Base-by-base conservation (phyloP, 2,113 vertebrate genomes). In the Podarcis muralis region DNA sequence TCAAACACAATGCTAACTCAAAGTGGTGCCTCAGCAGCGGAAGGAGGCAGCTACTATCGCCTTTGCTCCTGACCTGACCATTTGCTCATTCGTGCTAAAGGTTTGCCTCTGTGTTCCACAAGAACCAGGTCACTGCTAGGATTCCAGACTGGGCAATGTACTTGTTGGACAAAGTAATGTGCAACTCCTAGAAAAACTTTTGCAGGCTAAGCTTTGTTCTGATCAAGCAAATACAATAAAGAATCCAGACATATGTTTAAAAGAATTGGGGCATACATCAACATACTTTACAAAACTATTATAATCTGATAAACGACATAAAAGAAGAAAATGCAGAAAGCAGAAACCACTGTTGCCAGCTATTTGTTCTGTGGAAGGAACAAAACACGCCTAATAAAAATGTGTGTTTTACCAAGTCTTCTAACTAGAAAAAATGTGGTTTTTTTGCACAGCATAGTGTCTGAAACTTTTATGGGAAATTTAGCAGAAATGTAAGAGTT, bases 391-490 rank as follows among this genome's bases (percentile, higher is more conserved):
- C 22, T 18, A 80, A 37, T 5, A 89, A 18, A 68, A 89, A 89
- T 5, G 22, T 71, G 87, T 71, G 87, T 57, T 59, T 62, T 85
- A 88, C 6, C n/a, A 13, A 84, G 48, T 6, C 57, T 81, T 87
- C 66, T 88, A 78, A 65, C 30, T 27, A 80, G 25, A 1, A 2
- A 16, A 88, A 80, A 22, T 68, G 59, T n/a, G n/a, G n/a, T 37
- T 16, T 23, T 62, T 76, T 91, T 90, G 62, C 3, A 3, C 72
- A 86, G 13, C 43, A 91, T 66, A 32, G n/a, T 57, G 79, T 66
- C 66, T 92, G 82, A 92, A 81, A 93, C 4, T 91, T 87, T 68
- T 77, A 72, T 76, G 93, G 88, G 89, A 93, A 95, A 94, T 74
- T 89, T 57, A 88, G 85, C 0, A 84, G 85, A 94, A 95, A 91